These are phyloP conservation scores for Penaeus chinensis DNA, from an alignment of 1,140 invertebrate species.

Conservation along the genomic window DNA sequence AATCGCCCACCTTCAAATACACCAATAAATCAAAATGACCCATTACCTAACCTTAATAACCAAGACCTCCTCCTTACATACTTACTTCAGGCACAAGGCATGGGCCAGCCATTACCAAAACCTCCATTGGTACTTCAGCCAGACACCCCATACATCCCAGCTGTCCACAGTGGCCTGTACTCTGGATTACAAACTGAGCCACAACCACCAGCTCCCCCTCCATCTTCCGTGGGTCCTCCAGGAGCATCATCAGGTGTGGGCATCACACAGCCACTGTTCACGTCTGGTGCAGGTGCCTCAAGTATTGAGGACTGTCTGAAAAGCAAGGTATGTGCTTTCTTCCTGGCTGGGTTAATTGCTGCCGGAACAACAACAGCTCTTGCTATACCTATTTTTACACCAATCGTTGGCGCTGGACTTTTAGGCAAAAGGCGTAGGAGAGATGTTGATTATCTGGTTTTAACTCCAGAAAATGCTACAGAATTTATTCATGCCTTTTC, in stretches of 20 bases:
- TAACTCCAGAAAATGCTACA: not conserved
- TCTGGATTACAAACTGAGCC: not conserved
- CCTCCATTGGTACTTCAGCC: not conserved
- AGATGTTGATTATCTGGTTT: not conserved
- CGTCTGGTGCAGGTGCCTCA: too few species aligned
- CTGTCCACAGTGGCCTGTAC: slow-evolving; percentile 5
- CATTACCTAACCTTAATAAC: slow-evolving; percentile 11
- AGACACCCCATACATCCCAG: slow-evolving; percentile 14
- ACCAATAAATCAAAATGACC: too few species aligned
- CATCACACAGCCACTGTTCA: too few species aligned
- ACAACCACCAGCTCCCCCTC: slow-evolving; percentile 1
- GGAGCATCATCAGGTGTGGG: not conserved
- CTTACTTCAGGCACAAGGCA: not conserved
- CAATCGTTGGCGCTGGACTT: slow-evolving; percentile 4
- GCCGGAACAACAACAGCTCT: slow-evolving; percentile 2
- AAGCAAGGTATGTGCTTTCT: slow-evolving; percentile 13
- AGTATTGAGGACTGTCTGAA: slow-evolving; percentile 8
- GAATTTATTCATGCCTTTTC: too few species aligned
- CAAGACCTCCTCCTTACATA: not conserved
- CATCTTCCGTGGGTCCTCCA: not conserved
- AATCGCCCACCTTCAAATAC: too few species aligned
- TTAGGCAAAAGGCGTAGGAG: not conserved
- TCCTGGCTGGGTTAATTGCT: not conserved
- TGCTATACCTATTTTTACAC: slow-evolving; percentile 17
- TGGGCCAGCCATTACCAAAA: not conserved